Conservation (phyloP, 2,113 vertebrate genomes). For the Misgurnus anguillicaudatus region DNA sequence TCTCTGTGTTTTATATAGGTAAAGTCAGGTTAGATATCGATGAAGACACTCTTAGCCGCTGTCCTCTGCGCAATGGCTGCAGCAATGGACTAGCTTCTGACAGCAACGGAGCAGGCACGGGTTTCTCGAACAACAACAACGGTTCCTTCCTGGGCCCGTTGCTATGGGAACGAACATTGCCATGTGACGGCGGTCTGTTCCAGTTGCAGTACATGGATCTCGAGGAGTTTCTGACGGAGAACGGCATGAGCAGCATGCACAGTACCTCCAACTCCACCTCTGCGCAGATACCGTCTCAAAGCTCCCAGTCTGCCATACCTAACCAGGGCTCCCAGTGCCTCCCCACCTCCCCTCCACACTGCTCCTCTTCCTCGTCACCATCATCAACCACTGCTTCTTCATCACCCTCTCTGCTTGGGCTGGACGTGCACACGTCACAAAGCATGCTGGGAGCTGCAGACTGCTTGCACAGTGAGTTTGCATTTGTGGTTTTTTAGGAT, state of each 20-base stretch:
- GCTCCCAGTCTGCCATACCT: slow-evolving; percentile 75
- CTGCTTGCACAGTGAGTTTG: slow-evolving; percentile 75
- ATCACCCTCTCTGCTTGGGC: slow-evolving; percentile 71
- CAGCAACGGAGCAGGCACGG: slow-evolving; percentile 56
- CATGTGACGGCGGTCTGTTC: slow-evolving; percentile 76
- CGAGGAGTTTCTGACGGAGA: slow-evolving; percentile 80
- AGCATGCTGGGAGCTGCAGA: slow-evolving; percentile 65
- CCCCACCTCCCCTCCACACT: slow-evolving; percentile 70
- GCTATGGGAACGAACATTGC: slow-evolving; percentile 77
- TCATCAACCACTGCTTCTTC: slow-evolving; percentile 68
- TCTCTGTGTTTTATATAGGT: slow-evolving; percentile 58
- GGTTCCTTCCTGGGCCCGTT: slow-evolving; percentile 70
- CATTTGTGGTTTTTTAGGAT: neutral
- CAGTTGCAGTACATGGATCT: slow-evolving; percentile 84
- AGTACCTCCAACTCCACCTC: slow-evolving; percentile 75
- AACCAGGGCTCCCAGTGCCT: slow-evolving; percentile 81
- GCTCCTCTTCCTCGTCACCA: slow-evolving; percentile 70
- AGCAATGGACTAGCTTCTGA: slow-evolving; percentile 44
- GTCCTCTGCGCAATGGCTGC: slow-evolving; percentile 65
- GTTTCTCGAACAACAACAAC: slow-evolving; percentile 70
- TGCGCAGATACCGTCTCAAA: slow-evolving; percentile 78
- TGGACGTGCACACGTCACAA: slow-evolving; percentile 74
- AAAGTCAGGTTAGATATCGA: slow-evolving; percentile 74
- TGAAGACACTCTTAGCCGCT: slow-evolving; percentile 70
- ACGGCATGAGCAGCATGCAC: slow-evolving; percentile 77